A percentile compares a stretch with the other conserved stretches of the same genome.
These are phyloP conservation scores for Grammatotria lemairii DNA, from an alignment of 2,113 vertebrate species.

Conservation along the genomic window DNA sequence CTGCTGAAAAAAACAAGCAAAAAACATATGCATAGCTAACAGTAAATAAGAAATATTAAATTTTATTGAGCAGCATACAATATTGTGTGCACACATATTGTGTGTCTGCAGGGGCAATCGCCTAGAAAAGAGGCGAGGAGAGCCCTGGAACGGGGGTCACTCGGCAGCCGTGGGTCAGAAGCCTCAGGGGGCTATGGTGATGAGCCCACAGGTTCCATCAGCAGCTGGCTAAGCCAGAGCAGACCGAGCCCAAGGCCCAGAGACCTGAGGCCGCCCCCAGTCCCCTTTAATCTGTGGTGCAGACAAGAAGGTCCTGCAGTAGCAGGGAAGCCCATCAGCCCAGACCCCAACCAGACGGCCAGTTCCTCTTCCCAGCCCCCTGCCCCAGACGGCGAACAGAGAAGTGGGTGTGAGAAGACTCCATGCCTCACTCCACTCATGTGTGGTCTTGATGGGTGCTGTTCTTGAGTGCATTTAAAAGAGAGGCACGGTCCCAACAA, in stretches of 20 bases:
- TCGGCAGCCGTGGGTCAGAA: neutral
- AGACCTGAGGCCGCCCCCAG: neutral
- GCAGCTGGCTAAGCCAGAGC: neutral
- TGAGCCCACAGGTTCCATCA: neutral
- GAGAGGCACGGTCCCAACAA: neutral
- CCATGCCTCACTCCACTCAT: neutral
- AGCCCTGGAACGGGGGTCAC: neutral
- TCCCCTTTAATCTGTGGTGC: neutral
- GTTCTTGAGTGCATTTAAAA: neutral
- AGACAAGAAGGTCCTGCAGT: neutral
- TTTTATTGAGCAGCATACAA: neutral
- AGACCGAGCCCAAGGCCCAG: neutral
- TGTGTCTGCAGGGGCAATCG: neutral
- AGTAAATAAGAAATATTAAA: neutral
- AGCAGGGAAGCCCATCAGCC: neutral
- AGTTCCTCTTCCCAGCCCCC: neutral
- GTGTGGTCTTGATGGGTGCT: neutral
- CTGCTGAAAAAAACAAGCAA: neutral
- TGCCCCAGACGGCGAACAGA: neutral
- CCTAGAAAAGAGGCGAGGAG: neutral
- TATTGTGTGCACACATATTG: neutral
- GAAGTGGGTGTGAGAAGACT: neutral
- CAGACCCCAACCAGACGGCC: neutral
- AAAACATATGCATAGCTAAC: neutral
- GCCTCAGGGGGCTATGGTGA: neutral